A percentile compares a stretch with the other conserved stretches of the same genome.
phyloP scores from a whole-genome alignment of 2,113 vertebrate species.

The Corvus cornix region DNA sequence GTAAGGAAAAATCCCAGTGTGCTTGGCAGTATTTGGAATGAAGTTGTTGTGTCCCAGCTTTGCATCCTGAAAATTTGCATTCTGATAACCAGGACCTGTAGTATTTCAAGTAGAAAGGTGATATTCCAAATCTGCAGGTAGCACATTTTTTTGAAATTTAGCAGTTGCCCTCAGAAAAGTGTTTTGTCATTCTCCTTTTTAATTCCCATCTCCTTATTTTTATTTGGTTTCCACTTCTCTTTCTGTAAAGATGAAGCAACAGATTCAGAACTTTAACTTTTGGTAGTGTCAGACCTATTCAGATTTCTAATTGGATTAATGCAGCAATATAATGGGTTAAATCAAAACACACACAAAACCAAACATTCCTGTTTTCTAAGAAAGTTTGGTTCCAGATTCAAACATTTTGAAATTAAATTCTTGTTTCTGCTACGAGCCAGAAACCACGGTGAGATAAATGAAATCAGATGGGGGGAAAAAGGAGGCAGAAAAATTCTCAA shows the following conservation, averaged over 20 bases:
- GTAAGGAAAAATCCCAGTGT: background rate
- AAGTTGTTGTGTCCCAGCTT: background rate
- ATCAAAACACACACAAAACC: background rate
- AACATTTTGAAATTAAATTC: conserved; percentile 22
- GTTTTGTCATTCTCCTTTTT: background rate
- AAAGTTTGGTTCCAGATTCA: conserved; percentile 15
- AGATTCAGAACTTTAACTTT: background rate
- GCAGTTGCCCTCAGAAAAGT: background rate
- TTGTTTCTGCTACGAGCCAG: background rate
- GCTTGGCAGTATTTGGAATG: background rate
- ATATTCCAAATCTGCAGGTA: background rate
- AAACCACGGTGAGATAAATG: conserved; percentile 34
- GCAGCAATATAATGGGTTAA: background rate
- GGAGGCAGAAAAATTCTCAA: background rate
- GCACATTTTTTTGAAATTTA: background rate
- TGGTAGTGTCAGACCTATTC: background rate
- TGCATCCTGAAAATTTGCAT: background rate
- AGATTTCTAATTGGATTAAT: background rate
- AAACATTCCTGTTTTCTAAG: conserved; percentile 4
- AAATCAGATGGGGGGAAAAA: conserved; percentile 11
- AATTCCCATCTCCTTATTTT: background rate
- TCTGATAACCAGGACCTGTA: background rate
- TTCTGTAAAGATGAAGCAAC: background rate
- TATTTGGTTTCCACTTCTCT: background rate
- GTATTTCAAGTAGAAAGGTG: background rate